phyloP scores from a whole-genome alignment of 2,797 vertebrate species.

The Denticeps clupeoides region DNA sequence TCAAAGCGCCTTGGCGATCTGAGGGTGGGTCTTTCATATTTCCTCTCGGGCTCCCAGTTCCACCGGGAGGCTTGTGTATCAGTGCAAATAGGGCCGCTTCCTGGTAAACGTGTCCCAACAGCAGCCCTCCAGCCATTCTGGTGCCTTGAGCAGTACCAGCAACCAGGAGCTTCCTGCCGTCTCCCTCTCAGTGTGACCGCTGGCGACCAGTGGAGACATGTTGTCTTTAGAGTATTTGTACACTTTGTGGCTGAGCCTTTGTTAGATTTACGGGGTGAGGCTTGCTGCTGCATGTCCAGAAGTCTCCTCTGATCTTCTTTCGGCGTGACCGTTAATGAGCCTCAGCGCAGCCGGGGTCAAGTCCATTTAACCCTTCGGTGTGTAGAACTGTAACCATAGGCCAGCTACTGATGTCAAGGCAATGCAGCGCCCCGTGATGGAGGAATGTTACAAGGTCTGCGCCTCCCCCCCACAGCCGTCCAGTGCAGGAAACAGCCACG shows the following conservation, averaged over 20 bases:
- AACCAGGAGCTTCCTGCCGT: background rate
- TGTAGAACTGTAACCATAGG: background rate
- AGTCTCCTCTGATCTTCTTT: constrained; percentile 15
- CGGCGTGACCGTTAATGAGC: constrained; percentile 3
- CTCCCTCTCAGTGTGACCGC: background rate
- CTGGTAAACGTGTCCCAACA: no score
- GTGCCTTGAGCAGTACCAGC: no score
- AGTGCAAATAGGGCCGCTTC: no score
- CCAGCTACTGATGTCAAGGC: background rate
- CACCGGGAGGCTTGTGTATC: no score
- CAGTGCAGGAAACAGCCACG: background rate
- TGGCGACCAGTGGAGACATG: background rate
- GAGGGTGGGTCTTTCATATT: constrained; percentile 65
- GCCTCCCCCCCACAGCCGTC: background rate
- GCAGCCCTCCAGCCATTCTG: no score
- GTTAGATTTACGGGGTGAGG: constrained; percentile 10
- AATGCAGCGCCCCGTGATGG: background rate
- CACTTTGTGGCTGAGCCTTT: background rate
- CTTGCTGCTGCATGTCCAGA: constrained; percentile 11
- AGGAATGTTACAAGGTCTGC: constrained; percentile 7
- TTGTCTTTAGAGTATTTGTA: background rate
- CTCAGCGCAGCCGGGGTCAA: background rate
- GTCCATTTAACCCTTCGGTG: constrained; percentile 13
- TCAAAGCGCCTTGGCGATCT: constrained; percentile 82
- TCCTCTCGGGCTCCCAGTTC: no score